phyloP scores from a whole-genome alignment of 64 coral and sea anemone genomes.

The Dendrophyllia cribrosa region DNA sequence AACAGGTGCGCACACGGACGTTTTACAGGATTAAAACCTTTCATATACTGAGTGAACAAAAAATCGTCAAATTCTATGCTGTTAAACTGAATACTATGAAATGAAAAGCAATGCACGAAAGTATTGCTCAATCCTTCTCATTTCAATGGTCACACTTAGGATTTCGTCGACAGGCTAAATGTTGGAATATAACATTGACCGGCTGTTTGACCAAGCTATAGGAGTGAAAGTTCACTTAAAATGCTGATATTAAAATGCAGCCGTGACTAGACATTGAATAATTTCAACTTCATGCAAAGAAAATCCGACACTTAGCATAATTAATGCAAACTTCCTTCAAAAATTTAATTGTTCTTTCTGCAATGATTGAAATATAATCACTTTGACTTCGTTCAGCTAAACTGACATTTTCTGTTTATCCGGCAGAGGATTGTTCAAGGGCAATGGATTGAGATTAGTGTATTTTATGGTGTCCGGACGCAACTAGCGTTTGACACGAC shows the following conservation, averaged over 20 bases:
- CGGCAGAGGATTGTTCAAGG: background rate
- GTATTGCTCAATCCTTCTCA: too few relatives aligned
- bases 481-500: background rate
- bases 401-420: background rate
- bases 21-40: background rate
- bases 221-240: too few relatives aligned
- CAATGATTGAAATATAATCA: constrained; percentile 27
- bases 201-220: too few relatives aligned
- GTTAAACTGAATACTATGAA: too few relatives aligned
- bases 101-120: too few relatives aligned
- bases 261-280: background rate
- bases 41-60: too few relatives aligned
- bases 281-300: background rate
- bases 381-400: too few relatives aligned
- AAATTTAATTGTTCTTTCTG: background rate
- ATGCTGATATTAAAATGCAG: background rate
- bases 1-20: constrained; percentile 9
- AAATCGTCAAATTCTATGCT: too few relatives aligned
- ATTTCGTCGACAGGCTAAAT: too few relatives aligned
- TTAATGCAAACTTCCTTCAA: background rate
- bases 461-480: background rate
- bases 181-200: too few relatives aligned
- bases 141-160: too few relatives aligned
- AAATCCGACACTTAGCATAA: background rate
- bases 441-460: background rate